Evolutionary conservation across 1,140 invertebrate genomes (phyloP), one percentile per base, ranked within the genome.

Genomic region (Anastatus disparis): DNA sequence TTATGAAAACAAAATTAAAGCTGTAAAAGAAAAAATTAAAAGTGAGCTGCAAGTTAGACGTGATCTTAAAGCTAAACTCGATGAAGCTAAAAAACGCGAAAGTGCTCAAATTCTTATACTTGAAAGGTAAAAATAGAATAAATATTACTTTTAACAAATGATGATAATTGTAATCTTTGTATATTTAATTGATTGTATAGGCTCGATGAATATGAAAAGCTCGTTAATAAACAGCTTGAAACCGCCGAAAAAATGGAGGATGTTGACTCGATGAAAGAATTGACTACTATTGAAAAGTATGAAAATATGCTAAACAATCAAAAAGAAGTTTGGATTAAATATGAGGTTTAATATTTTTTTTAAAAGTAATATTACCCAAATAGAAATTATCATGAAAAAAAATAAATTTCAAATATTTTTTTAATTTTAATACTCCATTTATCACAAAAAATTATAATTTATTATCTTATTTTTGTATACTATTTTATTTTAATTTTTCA

Each of bases 151-250:
- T 38, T 22, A 58, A 58, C 9, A n/a, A 20, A 52, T 52, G 22
- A 22, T 52, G 17, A 52, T n/a, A 52, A 22, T 35, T 35, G 10
- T 35, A 35, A 35, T 6, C 31, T 53, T 29, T 3, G 12, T 55
- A 31, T 17, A 55, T 29, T 55, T 3, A 1, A 48, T 35, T 35
- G 2, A 59, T 53, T 67, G n/a, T 59, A 13, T 26, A 71, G 70
- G 44, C 22, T 72, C 4, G 40, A 72, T 15, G 70, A 72, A 42
- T 67, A 61, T 46, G 46, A 72, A 29, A 62, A 62, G 58, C 52
- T 67, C 1, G 35, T 55, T 3, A 46, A 2, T 26, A 22, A 27
- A 55, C 26, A 72, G 4, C 13, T 66, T 2, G 58, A 72, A 44
- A 10, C 42, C 12, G 58, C 13, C 8, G 38, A 61, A 42, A 67